Percentiles rank a stretch among this genome's conserved stretches.
phyloP scores from a whole-genome alignment of 2,888 invertebrate species.

The Drosophila monieri region DNA sequence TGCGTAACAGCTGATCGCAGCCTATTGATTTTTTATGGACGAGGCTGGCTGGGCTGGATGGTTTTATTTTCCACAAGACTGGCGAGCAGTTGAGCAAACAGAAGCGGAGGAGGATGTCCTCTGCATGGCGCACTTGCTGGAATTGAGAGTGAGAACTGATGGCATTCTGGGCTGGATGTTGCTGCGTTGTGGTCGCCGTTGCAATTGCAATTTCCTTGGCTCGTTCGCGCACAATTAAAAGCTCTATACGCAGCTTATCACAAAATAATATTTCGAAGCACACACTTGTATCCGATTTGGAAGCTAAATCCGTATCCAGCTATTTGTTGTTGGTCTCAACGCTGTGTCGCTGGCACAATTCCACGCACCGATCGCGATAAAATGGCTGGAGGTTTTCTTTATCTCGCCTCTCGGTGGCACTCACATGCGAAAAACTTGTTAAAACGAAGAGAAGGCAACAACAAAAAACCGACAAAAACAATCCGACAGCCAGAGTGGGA shows the following conservation, averaged over 20 bases:
- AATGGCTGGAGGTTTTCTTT: slow-evolving; percentile 2
- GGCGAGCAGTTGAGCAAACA: neutral
- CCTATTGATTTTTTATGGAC: slow-evolving; percentile 49
- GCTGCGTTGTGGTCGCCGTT: slow-evolving; percentile 27
- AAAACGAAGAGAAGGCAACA: slow-evolving; percentile 25
- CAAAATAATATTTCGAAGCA: slow-evolving; percentile 40
- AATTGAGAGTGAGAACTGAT: slow-evolving; percentile 14
- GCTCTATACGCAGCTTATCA: slow-evolving; percentile 62
- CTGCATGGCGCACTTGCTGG: slow-evolving; percentile 47
- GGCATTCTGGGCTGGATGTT: slow-evolving; percentile 16
- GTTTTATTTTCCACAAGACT: slow-evolving; percentile 5
- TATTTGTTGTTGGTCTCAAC: neutral
- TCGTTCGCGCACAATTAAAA: slow-evolving; percentile 51
- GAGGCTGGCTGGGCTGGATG: neutral
- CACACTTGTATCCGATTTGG: slow-evolving; percentile 13
- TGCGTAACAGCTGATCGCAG: slow-evolving; percentile 67
- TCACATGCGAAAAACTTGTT: slow-evolving; percentile 14
- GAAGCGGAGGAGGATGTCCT: neutral
- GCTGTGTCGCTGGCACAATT: slow-evolving; percentile 4
- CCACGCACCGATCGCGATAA: slow-evolving; percentile 16
- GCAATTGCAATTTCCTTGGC: slow-evolving; percentile 52
- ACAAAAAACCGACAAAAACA: slow-evolving; percentile 27
- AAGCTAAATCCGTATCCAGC: slow-evolving; percentile 5
- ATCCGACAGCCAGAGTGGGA: neutral
- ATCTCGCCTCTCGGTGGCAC: slow-evolving; percentile 3